phyloP scores from a whole-genome alignment of 1,140 invertebrate genomes.

The Lordiphosa stackelbergi region DNA sequence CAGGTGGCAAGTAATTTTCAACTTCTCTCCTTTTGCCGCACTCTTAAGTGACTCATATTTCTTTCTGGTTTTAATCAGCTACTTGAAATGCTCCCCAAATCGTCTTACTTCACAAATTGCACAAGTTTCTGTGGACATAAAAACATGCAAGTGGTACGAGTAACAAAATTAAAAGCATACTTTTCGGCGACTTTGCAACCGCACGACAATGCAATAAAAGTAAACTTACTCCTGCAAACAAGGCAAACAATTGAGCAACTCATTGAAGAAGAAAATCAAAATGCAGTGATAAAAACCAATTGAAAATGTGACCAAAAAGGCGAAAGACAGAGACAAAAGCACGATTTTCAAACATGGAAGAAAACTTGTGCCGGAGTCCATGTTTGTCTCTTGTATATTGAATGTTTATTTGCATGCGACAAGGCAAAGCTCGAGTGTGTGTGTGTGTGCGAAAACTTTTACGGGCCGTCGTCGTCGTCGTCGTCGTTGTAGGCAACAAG shows the following conservation, averaged over 20 bases:
- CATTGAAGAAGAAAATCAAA: constrained; percentile 71
- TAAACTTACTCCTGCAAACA: constrained; percentile 54
- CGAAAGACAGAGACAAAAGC: constrained; percentile 24
- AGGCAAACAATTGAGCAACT: constrained; percentile 70
- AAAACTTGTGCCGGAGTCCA: constrained; percentile 18
- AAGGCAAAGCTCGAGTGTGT: constrained; percentile 17
- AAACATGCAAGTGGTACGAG: constrained; percentile 24
- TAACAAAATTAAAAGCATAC: constrained; percentile 56
- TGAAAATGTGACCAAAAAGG: constrained; percentile 25
- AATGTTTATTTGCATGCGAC: constrained; percentile 72
- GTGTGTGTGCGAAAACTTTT: constrained; percentile 37
- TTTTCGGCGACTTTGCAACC: constrained; percentile 59
- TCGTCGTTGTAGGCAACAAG: constrained; percentile 39
- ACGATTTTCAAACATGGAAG: constrained; percentile 2
- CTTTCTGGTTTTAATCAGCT: constrained; percentile 12
- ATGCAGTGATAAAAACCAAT: constrained; percentile 72
- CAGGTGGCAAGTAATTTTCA: constrained; percentile 9
- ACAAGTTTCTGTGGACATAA: constrained; percentile 9
- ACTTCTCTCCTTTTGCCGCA: constrained; percentile 2
- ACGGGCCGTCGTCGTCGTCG: constrained; percentile 2
- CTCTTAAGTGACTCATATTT: constrained; percentile 14
- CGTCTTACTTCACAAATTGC: constrained; percentile 8
- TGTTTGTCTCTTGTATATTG: constrained; percentile 55
- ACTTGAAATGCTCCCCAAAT: constrained; percentile 11
- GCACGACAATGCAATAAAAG: constrained; percentile 69